Evolutionary conservation across 2,888 invertebrate genomes (phyloP).

Genomic region (Sarcophaga carnaria): DNA sequence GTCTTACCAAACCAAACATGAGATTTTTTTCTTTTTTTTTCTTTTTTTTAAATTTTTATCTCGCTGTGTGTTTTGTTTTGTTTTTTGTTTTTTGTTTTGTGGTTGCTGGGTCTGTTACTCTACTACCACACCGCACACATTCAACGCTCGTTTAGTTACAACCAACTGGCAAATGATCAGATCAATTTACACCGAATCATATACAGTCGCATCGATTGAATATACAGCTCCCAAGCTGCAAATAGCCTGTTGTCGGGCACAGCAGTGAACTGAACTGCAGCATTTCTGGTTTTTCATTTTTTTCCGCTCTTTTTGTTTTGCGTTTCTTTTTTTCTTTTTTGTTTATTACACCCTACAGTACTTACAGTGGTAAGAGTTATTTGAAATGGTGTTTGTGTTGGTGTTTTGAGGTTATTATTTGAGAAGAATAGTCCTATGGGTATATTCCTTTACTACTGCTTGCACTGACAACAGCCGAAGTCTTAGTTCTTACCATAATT

Average conservation of each 20-base stretch:
- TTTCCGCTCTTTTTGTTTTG: not conserved
- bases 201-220: slow-evolving; percentile 4
- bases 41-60: slow-evolving; percentile 70
- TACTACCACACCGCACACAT: slow-evolving; percentile 43
- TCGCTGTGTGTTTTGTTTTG: slow-evolving; percentile 17
- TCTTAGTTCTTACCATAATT: too few species aligned
- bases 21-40: slow-evolving; percentile 54
- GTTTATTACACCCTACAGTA: too few species aligned
- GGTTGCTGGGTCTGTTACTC: slow-evolving; percentile 70
- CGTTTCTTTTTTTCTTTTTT: not conserved
- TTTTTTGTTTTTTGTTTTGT: not conserved
- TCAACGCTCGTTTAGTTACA: slow-evolving; percentile 59
- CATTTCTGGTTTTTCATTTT: slow-evolving; percentile 54
- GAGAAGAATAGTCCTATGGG: too few species aligned
- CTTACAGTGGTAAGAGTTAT: too few species aligned
- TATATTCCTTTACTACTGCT: too few species aligned
- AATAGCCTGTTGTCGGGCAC: slow-evolving; percentile 4
- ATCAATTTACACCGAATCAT: slow-evolving; percentile 59
- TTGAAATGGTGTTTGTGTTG: too few species aligned
- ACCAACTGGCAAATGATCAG: slow-evolving; percentile 55
- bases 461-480: too few species aligned
- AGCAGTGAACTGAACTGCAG: slow-evolving; percentile 1
- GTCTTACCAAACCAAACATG: slow-evolving; percentile 74
- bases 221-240: slow-evolving; percentile 6
- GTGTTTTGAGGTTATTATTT: too few species aligned